Conservation (phyloP, 2,888 invertebrate species). For the Aporophyla nigra region DNA sequence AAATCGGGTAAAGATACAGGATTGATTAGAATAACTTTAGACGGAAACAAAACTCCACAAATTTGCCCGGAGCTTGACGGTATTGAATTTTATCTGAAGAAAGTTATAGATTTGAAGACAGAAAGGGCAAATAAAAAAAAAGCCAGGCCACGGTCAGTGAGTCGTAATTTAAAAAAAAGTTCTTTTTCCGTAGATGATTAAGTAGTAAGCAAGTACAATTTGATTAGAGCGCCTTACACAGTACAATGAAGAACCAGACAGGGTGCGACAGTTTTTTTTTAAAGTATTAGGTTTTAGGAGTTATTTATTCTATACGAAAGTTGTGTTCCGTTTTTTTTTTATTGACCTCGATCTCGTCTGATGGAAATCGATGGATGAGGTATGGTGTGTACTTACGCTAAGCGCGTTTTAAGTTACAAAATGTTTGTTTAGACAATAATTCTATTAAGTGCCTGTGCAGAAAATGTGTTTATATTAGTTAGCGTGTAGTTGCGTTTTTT, state of each 20-base stretch:
- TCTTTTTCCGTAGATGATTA: not conserved
- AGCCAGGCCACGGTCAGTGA: not conserved
- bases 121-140: not conserved
- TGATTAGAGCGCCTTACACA: not conserved
- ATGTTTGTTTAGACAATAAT: not conserved
- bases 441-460: not conserved
- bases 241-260: not conserved
- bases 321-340: not conserved
- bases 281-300: not conserved
- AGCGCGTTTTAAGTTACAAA: not conserved
- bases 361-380: not conserved
- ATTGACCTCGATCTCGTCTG: not conserved
- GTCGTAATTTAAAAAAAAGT: not conserved
- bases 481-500: not conserved
- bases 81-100: slow-evolving; percentile 68
- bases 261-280: not conserved
- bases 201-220: not conserved
- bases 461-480: not conserved
- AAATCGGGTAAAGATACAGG: slow-evolving; percentile 62
- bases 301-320: not conserved
- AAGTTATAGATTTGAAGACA: slow-evolving; percentile 37
- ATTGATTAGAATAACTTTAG: slow-evolving; percentile 73
- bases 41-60: slow-evolving; percentile 75
- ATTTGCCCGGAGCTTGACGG: slow-evolving; percentile 67
- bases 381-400: not conserved